Evolutionary conservation across 2,888 invertebrate genomes (phyloP).

Genomic region (Chymomyza caudatula): DNA sequence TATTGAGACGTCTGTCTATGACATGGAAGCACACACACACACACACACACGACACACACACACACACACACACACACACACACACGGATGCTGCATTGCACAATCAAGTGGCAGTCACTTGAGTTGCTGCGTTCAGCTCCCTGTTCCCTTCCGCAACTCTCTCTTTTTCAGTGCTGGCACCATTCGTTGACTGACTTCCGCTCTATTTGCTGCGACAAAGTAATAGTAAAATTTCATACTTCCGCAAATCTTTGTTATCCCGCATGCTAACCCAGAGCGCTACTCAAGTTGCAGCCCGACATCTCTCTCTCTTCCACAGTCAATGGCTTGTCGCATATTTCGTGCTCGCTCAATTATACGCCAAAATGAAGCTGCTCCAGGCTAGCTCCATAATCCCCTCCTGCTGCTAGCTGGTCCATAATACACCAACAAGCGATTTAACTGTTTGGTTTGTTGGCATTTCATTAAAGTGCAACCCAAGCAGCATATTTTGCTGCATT

Average conservation of each 20-base stretch:
- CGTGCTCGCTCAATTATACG: constrained; percentile 67
- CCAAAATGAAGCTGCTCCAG: constrained; percentile 65
- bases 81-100: constrained; percentile 18
- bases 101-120: constrained; percentile 54
- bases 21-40: constrained; percentile 14
- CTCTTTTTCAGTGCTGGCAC: constrained; percentile 11
- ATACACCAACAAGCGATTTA: constrained; percentile 39
- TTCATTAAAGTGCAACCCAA: constrained; percentile 58
- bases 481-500: constrained; percentile 65
- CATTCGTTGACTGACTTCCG: constrained; percentile 67
- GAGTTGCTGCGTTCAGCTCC: constrained; percentile 1
- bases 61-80: constrained; percentile 28
- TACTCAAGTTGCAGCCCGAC: constrained; percentile 12
- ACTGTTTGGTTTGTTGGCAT: constrained; percentile 64
- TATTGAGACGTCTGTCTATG: background rate
- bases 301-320: constrained; percentile 7
- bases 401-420: constrained; percentile 20
- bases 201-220: constrained; percentile 68
- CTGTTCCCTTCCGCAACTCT: background rate
- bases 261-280: constrained; percentile 32
- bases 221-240: constrained; percentile 70
- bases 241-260: constrained; percentile 62
- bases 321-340: constrained; percentile 64
- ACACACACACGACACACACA: constrained; percentile 14
- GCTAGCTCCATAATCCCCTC: constrained; percentile 11